Percentiles rank a stretch among this genome's conserved stretches.
phyloP scores from a whole-genome alignment of 2,113 vertebrate genomes.

The Pongo pygmaeus region DNA sequence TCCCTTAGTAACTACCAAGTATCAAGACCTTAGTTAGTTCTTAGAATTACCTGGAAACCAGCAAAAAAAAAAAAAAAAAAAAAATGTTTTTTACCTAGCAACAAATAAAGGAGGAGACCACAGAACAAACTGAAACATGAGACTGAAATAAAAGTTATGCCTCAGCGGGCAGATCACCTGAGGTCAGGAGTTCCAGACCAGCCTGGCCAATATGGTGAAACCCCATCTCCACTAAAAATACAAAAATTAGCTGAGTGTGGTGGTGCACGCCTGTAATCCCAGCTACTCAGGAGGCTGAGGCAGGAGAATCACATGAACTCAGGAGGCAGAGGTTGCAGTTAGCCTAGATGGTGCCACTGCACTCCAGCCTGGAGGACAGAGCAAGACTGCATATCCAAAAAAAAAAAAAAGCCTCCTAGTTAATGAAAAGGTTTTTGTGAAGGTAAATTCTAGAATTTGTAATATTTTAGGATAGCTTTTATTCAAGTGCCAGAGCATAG shows the following conservation, averaged over 20 bases:
- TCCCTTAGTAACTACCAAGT: background rate
- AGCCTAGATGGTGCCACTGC: no score
- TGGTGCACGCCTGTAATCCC: no score
- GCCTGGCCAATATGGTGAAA: no score
- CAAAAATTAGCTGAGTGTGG: no score
- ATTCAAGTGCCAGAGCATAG: background rate
- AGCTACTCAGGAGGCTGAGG: no score
- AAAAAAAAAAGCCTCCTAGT: background rate
- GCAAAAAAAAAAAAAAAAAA: background rate
- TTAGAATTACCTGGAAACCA: background rate
- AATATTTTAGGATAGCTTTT: background rate
- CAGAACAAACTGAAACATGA: background rate
- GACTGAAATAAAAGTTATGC: background rate
- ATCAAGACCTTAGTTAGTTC: background rate
- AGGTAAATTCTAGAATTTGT: background rate
- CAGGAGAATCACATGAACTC: no score
- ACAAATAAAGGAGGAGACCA: background rate
- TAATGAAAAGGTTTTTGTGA: background rate
- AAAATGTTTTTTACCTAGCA: background rate
- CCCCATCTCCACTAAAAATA: no score
- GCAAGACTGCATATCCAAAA: no score
- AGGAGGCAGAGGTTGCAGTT: no score
- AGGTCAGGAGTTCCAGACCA: no score
- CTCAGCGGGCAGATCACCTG: no score
- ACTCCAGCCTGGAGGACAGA: no score